Evolutionary conservation across 2,113 vertebrate genomes (phyloP).

Genomic region (Dolichallabes microphthalmus): DNA sequence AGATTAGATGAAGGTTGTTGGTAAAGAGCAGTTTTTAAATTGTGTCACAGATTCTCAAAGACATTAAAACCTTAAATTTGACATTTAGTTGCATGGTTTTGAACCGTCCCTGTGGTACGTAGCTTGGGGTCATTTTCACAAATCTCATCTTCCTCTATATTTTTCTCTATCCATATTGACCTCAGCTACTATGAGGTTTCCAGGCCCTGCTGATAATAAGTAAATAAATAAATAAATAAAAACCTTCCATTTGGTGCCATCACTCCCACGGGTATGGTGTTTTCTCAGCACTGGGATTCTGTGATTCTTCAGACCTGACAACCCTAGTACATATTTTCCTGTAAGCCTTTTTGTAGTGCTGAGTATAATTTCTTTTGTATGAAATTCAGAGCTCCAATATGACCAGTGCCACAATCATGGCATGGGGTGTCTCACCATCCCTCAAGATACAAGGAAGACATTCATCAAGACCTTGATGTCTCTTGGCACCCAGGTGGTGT

Average conservation of each 20-base stretch:
- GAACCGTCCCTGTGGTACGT: background rate
- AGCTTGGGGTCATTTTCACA: background rate
- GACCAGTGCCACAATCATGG: background rate
- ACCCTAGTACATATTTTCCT: background rate
- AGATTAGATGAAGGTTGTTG: background rate
- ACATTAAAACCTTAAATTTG: background rate
- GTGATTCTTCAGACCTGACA: background rate
- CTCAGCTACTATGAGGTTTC: background rate
- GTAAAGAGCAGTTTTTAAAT: background rate
- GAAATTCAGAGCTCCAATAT: background rate
- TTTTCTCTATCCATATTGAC: background rate
- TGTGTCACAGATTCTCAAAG: background rate
- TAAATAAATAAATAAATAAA: no score
- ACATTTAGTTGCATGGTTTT: background rate
- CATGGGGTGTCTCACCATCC: background rate
- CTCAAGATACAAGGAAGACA: background rate
- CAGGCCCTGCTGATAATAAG: background rate
- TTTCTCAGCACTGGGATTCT: background rate
- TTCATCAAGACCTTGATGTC: background rate
- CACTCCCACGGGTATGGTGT: background rate
- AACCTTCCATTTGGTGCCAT: no score
- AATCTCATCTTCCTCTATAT: background rate
- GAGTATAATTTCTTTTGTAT: background rate
- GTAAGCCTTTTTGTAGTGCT: background rate
- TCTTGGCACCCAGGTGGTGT: background rate